Percentiles rank a stretch among this genome's conserved stretches.
Evolutionary conservation across 2,888 invertebrate genomes (phyloP).

Genomic region (Drosophila borealis): DNA sequence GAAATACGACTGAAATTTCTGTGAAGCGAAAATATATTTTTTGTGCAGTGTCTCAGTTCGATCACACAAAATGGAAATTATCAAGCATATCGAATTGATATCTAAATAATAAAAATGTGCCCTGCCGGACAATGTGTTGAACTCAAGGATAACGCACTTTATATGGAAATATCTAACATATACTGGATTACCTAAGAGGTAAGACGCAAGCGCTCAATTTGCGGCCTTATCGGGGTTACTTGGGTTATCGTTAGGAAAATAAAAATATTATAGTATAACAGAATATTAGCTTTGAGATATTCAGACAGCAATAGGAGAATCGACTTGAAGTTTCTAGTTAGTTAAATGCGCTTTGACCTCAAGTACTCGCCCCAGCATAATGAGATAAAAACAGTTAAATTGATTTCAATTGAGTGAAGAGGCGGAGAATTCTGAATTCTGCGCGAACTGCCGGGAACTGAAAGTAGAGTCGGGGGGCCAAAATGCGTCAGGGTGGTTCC

Average conservation of each 20-base stretch:
- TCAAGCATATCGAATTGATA: conserved; percentile 3
- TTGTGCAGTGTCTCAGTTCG: conserved; percentile 20
- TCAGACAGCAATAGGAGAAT: no score
- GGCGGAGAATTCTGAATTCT: conserved; percentile 9
- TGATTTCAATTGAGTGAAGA: conserved; percentile 71
- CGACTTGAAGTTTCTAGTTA: not conserved
- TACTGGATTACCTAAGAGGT: conserved; percentile 59
- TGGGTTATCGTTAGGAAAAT: no score
- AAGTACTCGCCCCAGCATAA: conserved; percentile 29
- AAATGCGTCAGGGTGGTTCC: no score
- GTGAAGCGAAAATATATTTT: conserved; percentile 29
- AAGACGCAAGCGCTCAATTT: conserved; percentile 2
- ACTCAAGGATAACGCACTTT: conserved; percentile 34
- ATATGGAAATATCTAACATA: conserved; percentile 56
- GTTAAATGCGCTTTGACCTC: not conserved
- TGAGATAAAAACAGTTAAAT: conserved; percentile 65
- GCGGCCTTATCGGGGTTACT: no score
- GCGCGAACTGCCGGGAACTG: conserved; percentile 18
- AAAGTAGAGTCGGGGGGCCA: not conserved
- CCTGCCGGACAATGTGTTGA: conserved; percentile 3
- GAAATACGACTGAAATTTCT: conserved; percentile 46
- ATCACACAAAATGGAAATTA: conserved; percentile 12
- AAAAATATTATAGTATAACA: no score
- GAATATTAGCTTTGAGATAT: no score
- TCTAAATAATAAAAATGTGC: conserved; percentile 20